These are phyloP conservation scores for Scelioninae gen. 1 DNA, from an alignment of 2,888 invertebrate species.

Conservation along the genomic window DNA sequence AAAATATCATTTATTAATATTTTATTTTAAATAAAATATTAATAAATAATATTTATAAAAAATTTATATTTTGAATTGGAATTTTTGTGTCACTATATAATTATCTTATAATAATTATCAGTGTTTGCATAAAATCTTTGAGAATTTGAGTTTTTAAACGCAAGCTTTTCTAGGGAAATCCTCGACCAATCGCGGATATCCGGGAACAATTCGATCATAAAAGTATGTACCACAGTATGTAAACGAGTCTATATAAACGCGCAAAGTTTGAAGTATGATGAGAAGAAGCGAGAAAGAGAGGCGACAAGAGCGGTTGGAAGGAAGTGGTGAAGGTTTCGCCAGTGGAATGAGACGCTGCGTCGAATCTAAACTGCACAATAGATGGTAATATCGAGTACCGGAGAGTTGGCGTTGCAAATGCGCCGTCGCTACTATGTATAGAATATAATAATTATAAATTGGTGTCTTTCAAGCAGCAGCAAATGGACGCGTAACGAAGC, in stretches of 20 bases:
- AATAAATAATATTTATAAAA: too few relatives aligned
- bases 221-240: constrained; percentile 61
- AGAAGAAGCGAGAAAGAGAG: constrained; percentile 57
- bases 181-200: constrained; percentile 69
- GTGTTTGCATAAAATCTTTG: too few relatives aligned
- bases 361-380: constrained; percentile 80
- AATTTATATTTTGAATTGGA: too few relatives aligned
- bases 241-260: constrained; percentile 64
- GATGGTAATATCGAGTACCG: constrained; percentile 80
- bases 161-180: constrained; percentile 36
- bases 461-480: constrained; percentile 79
- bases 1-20: too few relatives aligned
- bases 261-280: constrained; percentile 44
- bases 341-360: constrained; percentile 64
- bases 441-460: constrained; percentile 82
- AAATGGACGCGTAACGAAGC: constrained; percentile 81
- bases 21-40: too few relatives aligned
- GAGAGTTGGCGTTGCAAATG: constrained; percentile 74
- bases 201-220: constrained; percentile 67
- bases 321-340: constrained; percentile 43
- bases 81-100: too few relatives aligned
- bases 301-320: constrained; percentile 55
- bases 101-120: too few relatives aligned
- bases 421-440: constrained; percentile 74
- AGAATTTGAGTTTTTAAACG: constrained; percentile 7